Evolutionary conservation across 2,113 vertebrate species (phyloP).

Genomic region (Entomyzon cyanotis): DNA sequence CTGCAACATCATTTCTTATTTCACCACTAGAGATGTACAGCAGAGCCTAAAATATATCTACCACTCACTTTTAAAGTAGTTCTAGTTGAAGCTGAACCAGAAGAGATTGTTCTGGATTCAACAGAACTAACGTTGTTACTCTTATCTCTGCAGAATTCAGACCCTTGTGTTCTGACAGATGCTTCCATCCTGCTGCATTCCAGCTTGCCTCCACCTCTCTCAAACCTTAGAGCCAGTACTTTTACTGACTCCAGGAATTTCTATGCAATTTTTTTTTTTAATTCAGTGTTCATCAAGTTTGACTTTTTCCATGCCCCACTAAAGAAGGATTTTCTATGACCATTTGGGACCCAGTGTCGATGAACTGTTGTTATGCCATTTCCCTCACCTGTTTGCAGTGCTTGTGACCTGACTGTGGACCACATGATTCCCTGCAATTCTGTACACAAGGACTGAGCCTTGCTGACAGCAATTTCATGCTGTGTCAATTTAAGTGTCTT

Average conservation of each 20-base stretch:
- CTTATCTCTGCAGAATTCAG: neutral
- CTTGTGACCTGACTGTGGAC: neutral
- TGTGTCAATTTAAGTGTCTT: neutral
- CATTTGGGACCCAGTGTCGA: neutral
- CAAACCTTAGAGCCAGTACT: neutral
- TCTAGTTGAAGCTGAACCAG: neutral
- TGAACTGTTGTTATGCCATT: neutral
- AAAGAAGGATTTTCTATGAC: neutral
- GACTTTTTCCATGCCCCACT: neutral
- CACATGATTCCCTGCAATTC: neutral
- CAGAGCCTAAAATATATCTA: neutral
- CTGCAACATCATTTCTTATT: neutral
- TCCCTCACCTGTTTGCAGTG: fast-evolving
- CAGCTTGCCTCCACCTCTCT: neutral
- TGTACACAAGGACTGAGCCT: neutral
- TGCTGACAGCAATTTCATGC: neutral
- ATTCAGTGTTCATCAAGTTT: neutral
- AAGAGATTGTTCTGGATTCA: neutral
- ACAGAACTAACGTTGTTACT: neutral
- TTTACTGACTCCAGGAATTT: neutral
- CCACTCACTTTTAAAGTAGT: neutral
- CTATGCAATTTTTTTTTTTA: neutral
- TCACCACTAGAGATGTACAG: neutral
- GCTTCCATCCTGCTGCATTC: neutral
- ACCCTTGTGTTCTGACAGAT: neutral